Percentiles rank a stretch among this genome's conserved stretches.
phyloP scores from a whole-genome alignment of 2,797 vertebrate species.

The Sebastes diaconus region DNA sequence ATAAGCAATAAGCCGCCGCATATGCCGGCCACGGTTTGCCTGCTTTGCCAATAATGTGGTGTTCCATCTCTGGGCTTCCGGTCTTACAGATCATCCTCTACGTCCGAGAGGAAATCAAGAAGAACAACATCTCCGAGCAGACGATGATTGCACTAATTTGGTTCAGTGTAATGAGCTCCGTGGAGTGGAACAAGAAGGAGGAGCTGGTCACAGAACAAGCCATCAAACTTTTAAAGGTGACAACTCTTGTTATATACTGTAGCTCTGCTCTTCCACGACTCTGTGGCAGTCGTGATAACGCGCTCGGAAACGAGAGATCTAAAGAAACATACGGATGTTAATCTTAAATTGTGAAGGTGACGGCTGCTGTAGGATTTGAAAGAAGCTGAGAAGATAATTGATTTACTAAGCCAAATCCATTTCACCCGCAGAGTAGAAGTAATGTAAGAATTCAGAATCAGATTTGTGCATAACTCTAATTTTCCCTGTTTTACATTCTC shows the following conservation, averaged over 20 bases:
- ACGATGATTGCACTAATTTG: constrained; percentile 91
- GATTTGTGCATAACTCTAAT: not conserved
- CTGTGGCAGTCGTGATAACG: not conserved
- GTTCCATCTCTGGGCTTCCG: not conserved
- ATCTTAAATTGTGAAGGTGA: constrained; percentile 7
- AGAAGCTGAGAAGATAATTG: not conserved
- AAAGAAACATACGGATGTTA: not conserved
- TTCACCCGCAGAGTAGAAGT: constrained; percentile 4
- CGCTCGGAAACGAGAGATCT: not conserved
- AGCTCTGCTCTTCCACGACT: not conserved
- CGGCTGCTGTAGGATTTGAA: constrained; percentile 22
- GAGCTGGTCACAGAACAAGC: constrained; percentile 97
- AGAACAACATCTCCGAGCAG: constrained; percentile 92
- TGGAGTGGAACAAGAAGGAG: constrained; percentile 98
- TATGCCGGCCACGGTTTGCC: not conserved
- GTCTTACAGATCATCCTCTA: constrained; percentile 87
- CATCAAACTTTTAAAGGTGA: constrained; percentile 98
- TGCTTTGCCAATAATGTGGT: constrained; percentile 11
- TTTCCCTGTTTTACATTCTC: constrained; percentile 17
- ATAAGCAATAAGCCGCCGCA: constrained; percentile 17
- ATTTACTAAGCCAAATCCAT: constrained; percentile 19
- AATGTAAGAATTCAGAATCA: not conserved
- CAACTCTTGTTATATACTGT: not conserved
- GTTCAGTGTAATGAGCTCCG: constrained; percentile 92
- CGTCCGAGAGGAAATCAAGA: constrained; percentile 92